phyloP scores from a whole-genome alignment of 2,888 invertebrate species.

The Thelaira solivaga region DNA sequence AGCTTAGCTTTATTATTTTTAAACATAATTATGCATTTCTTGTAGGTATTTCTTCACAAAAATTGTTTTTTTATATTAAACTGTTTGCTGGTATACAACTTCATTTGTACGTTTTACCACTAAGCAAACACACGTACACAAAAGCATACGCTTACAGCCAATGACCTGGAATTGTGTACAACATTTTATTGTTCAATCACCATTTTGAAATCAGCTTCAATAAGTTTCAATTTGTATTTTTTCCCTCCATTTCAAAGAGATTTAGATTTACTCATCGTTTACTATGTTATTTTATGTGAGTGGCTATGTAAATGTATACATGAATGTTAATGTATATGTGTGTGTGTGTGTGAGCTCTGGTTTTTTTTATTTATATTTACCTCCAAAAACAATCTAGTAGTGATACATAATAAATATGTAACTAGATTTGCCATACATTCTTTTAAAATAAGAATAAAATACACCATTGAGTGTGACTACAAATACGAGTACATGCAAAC shows the following conservation, averaged over 20 bases:
- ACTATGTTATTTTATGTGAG: constrained; percentile 49
- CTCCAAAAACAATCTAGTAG: not conserved
- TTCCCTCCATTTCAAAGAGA: constrained; percentile 60
- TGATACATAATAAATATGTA: not conserved
- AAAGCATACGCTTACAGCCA: constrained; percentile 22
- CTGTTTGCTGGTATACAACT: constrained; percentile 36
- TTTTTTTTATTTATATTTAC: too few species aligned
- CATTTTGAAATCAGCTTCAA: constrained; percentile 60
- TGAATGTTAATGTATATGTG: too few species aligned
- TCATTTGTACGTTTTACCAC: constrained; percentile 2
- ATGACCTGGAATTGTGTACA: constrained; percentile 61
- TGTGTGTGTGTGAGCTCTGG: not conserved
- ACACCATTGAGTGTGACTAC: not conserved
- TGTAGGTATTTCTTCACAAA: too few species aligned
- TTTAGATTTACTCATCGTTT: constrained; percentile 60
- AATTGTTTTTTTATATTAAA: too few species aligned
- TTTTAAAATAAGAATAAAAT: not conserved
- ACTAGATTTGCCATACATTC: constrained; percentile 10
- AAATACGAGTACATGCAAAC: not conserved
- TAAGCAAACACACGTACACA: not conserved
- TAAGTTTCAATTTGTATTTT: constrained; percentile 61
- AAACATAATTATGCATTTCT: too few species aligned
- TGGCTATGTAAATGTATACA: constrained; percentile 6
- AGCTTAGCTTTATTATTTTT: too few species aligned
- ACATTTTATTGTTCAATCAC: constrained; percentile 63